Percentiles rank a stretch among this genome's conserved stretches.
Evolutionary conservation across 2,797 vertebrate species (phyloP).

Genomic region (Gila robusta): DNA sequence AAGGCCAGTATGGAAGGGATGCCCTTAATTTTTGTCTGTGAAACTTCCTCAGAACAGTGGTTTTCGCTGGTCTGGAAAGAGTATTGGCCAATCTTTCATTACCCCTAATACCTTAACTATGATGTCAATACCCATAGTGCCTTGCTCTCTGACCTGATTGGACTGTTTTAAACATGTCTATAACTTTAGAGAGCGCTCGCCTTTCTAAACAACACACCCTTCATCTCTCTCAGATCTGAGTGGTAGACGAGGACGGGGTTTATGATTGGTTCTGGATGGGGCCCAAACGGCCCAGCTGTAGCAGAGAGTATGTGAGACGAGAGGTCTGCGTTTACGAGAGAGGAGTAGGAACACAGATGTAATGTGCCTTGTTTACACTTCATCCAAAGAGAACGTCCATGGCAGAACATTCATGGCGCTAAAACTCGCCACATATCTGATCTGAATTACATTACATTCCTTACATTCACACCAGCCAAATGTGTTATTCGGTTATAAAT

Average conservation of each 20-base stretch:
- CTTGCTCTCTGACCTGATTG: constrained; percentile 6
- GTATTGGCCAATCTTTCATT: constrained; percentile 11
- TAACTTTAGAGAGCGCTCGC: not conserved
- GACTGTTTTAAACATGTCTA: not conserved
- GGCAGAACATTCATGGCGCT: constrained; percentile 27
- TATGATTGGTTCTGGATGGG: constrained; percentile 4
- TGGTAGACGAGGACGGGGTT: constrained; percentile 20
- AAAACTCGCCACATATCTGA: not conserved
- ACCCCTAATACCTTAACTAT: not conserved
- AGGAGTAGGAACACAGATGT: constrained; percentile 33
- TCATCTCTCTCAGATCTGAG: constrained; percentile 18
- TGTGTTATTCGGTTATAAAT: not conserved
- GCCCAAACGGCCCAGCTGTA: constrained; percentile 16
- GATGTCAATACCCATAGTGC: constrained; percentile 24
- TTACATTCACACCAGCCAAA: not conserved
- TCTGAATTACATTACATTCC: constrained; percentile 25
- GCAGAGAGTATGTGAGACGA: constrained; percentile 42
- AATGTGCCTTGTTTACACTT: constrained; percentile 36
- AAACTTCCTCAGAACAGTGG: not conserved
- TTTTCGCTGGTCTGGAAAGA: not conserved
- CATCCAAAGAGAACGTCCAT: not conserved
- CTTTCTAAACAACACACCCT: not conserved
- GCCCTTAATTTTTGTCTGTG: not conserved
- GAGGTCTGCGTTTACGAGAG: constrained; percentile 22
- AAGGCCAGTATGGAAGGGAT: not conserved